phyloP scores from a whole-genome alignment of 2,888 invertebrate species.

The Parnassius glacialis region DNA sequence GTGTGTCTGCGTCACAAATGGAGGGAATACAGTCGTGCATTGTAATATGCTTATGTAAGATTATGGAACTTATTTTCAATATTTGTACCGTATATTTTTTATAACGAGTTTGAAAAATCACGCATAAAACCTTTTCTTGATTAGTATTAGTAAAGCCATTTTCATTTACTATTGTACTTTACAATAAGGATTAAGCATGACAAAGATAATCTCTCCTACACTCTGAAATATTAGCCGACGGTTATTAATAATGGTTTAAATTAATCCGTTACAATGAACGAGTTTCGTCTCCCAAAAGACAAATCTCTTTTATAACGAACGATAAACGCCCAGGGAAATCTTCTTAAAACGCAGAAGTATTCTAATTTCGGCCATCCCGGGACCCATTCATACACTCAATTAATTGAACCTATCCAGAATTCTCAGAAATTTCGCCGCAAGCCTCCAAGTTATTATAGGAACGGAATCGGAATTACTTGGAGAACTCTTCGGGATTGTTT shows the following conservation, averaged over 20 bases:
- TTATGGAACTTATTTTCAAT: too few species aligned
- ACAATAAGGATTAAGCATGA: conserved; percentile 4
- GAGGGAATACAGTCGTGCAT: neutral
- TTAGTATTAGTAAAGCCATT: neutral
- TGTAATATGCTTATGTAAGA: neutral
- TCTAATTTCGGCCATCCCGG: conserved; percentile 23
- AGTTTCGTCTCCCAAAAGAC: conserved; percentile 22
- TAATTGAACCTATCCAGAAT: conserved; percentile 24
- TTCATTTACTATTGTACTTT: neutral
- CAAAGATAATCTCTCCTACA: conserved; percentile 1
- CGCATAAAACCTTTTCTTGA: too few species aligned
- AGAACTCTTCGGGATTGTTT: conserved; percentile 25
- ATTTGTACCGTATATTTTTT: too few species aligned
- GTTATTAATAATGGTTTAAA: conserved; percentile 18
- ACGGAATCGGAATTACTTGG: conserved; percentile 13
- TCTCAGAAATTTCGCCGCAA: conserved; percentile 12
- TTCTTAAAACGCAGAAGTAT: conserved; percentile 27
- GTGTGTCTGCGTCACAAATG: neutral
- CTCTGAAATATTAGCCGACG: conserved; percentile 14
- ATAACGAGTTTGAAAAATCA: too few species aligned
- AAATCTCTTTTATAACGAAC: conserved; percentile 26
- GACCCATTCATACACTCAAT: conserved; percentile 17
- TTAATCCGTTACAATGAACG: conserved; percentile 19
- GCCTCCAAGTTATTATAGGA: conserved; percentile 2
- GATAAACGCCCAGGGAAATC: conserved; percentile 29